Evolutionary conservation across 2,113 vertebrate species (phyloP).

Genomic region (Megaptera novaeangliae): DNA sequence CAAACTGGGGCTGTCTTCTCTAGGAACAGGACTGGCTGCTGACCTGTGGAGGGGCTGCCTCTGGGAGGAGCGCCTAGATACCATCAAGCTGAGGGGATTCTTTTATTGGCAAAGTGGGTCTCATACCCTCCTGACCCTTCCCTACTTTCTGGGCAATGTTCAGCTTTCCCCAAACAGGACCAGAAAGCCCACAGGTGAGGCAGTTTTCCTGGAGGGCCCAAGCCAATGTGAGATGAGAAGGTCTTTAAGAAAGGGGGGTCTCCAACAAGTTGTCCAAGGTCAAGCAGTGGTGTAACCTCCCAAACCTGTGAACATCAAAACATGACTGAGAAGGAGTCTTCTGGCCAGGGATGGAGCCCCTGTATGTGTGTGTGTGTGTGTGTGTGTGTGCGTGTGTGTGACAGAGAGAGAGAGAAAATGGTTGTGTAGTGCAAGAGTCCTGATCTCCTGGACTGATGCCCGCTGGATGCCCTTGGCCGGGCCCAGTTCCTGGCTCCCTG

Average conservation of each 20-base stretch:
- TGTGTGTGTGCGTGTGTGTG: background rate
- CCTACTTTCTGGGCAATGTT: background rate
- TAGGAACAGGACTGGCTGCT: background rate
- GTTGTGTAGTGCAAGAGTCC: background rate
- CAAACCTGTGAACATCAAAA: background rate
- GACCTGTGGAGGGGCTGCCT: background rate
- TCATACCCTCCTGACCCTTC: background rate
- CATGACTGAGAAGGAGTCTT: background rate
- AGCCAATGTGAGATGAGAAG: background rate
- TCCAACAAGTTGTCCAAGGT: background rate
- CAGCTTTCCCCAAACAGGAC: background rate
- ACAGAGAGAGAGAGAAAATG: background rate
- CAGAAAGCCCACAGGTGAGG: background rate
- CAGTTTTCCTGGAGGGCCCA: background rate
- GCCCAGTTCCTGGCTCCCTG: background rate
- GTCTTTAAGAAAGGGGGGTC: background rate
- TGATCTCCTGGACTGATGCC: background rate
- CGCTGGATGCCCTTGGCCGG: background rate
- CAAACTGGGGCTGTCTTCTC: background rate
- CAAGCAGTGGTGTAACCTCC: background rate
- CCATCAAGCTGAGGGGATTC: background rate
- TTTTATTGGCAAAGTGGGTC: background rate
- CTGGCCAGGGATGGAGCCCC: background rate
- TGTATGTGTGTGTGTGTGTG: background rate
- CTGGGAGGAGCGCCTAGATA: background rate